A percentile compares a stretch with the other conserved stretches of the same genome.
Conservation (phyloP, 2,113 vertebrate species). For the Myrmophylax atrothorax region DNA sequence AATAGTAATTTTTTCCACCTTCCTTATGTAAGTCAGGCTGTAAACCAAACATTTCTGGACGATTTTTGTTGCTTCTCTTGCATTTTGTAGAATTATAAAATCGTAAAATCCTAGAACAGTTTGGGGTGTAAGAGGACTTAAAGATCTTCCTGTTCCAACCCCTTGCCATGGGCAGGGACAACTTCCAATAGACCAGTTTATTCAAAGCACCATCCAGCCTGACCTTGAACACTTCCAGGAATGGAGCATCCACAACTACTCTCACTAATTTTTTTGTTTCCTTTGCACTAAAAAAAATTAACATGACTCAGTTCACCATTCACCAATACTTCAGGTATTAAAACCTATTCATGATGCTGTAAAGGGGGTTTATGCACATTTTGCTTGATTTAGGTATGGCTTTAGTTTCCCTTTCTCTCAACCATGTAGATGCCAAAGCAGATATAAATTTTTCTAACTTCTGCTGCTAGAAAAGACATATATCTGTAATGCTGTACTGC, state of each 20-base stretch:
- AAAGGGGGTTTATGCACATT: background rate
- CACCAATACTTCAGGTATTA: background rate
- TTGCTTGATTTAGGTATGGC: background rate
- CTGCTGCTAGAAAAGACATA: background rate
- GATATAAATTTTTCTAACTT: background rate
- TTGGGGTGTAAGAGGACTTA: background rate
- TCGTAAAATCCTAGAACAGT: background rate
- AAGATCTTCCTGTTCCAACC: background rate
- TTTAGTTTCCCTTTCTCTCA: background rate
- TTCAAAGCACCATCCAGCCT: background rate
- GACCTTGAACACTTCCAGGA: background rate
- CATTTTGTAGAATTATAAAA: background rate
- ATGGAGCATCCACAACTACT: background rate
- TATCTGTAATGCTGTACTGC: background rate
- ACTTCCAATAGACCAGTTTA: background rate
- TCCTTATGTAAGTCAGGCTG: background rate
- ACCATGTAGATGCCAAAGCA: background rate
- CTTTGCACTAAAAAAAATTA: background rate
- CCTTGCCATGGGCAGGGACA: background rate
- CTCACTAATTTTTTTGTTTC: background rate
- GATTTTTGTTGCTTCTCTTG: background rate
- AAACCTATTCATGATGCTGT: background rate
- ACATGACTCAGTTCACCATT: background rate
- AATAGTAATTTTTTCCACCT: rapidly evolving
- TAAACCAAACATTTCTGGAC: background rate